Evolutionary conservation across 2,888 invertebrate genomes (phyloP).

Genomic region (Lasius platythorax): DNA sequence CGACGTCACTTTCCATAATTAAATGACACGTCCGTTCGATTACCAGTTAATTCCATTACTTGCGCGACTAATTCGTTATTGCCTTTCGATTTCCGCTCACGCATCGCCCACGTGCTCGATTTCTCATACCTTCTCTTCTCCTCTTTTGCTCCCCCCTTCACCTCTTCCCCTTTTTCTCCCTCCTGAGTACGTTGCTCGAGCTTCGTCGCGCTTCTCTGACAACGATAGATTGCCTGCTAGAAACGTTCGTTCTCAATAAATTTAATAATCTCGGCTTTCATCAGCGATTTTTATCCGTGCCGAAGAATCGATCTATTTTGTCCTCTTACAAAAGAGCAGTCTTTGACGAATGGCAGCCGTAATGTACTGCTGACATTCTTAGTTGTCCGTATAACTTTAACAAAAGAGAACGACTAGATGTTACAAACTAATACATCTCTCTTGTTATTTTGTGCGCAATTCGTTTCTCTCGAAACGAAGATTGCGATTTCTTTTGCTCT

Average conservation of each 20-base stretch:
- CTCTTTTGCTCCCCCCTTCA: constrained; percentile 58
- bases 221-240: constrained; percentile 65
- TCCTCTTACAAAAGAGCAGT: constrained; percentile 53
- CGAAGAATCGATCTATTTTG: constrained; percentile 58
- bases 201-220: constrained; percentile 20
- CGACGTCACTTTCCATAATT: constrained; percentile 31
- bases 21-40: constrained; percentile 49
- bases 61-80: constrained; percentile 72
- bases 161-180: constrained; percentile 37
- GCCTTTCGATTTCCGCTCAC: constrained; percentile 70
- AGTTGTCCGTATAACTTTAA: constrained; percentile 27
- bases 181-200: constrained; percentile 25
- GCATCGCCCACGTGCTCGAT: constrained; percentile 71
- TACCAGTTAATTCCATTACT: constrained; percentile 46
- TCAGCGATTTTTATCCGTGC: constrained; percentile 72
- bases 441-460: neutral
- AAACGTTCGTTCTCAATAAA: constrained; percentile 69
- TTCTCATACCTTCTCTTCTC: constrained; percentile 70
- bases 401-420: constrained; percentile 10
- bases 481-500: neutral
- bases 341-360: constrained; percentile 67
- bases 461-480: neutral
- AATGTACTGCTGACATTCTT: constrained; percentile 53
- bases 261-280: constrained; percentile 70
- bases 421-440: constrained; percentile 20